Base-by-base conservation (phyloP, 1,140 invertebrate species). In the Apocrypta bakeri region DNA sequence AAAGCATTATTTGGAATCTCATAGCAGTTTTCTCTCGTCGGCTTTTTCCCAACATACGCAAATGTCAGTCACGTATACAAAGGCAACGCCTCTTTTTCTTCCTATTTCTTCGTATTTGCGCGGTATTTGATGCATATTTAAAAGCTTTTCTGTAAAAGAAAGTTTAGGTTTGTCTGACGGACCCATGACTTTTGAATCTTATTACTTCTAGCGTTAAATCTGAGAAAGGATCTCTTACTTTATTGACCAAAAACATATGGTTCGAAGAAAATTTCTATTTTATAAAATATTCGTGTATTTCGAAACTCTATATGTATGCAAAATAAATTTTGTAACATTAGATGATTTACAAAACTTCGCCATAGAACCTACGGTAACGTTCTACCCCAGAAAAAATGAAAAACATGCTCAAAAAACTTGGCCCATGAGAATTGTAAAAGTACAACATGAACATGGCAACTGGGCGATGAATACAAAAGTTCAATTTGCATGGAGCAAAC, bases 401-500 rank as follows among this genome's bases (percentile, higher is more conserved):
- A 37, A 37, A 37, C 9, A 37, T 37, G 33, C 2, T 4, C 33
- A 37, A 56, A 56, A 56, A 56, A 56, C 48, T n/a, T 56, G 21
- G 14, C 48, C 48, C 17, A 56, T 56, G 21, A 21, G 48, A 56
- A 56, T n/a, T 56, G 21, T 66, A 66, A 27, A 29, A 66, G 63
- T 27, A 66, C 63, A 66, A 27, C 2, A n/a, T 31, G 69, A 17
- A 24, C 31, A 9, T 17, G 24, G 66, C 25, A 21, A 68, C 66
- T 2, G 25, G 29, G 8, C 29, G 66, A 31, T 33, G 69, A 72
- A 72, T 72, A 72, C 31, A 72, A 33, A 72, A 72, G 69, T 72
- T 72, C 69, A 33, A 72, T 72, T 72, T 72, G 69, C 69, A 72
- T 72, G 69, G 29, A 33, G 31, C 69, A 72, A 72, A 72, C 29